Evolutionary conservation across 2,888 invertebrate species (phyloP).

Genomic region (Allacma fusca): DNA sequence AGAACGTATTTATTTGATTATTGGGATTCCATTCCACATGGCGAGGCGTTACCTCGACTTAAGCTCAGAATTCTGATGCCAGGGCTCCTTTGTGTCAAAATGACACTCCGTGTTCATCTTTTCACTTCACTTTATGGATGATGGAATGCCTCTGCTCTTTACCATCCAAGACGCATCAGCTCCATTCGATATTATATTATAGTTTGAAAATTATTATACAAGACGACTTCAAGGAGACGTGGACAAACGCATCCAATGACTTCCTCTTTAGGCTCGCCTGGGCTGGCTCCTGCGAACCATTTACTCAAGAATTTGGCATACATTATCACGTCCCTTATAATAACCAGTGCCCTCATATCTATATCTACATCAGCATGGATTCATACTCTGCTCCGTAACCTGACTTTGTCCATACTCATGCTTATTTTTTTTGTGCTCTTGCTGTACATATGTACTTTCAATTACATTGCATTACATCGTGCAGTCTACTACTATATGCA

Average conservation of each 20-base stretch:
- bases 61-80: slow-evolving; percentile 36
- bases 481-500: too few relatives aligned
- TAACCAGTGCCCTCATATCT: background rate
- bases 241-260: background rate
- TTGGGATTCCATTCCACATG: slow-evolving; percentile 49
- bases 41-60: slow-evolving; percentile 41
- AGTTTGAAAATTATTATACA: slow-evolving; percentile 28
- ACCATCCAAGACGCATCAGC: slow-evolving; percentile 30
- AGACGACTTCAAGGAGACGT: background rate
- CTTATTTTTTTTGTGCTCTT: too few relatives aligned
- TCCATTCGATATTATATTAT: slow-evolving; percentile 25
- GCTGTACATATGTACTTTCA: too few relatives aligned
- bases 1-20: slow-evolving; percentile 45
- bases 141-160: slow-evolving; percentile 38
- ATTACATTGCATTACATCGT: too few relatives aligned
- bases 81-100: slow-evolving; percentile 37
- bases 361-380: background rate
- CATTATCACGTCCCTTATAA: background rate
- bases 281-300: background rate
- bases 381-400: too few relatives aligned
- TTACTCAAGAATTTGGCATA: background rate
- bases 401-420: too few relatives aligned
- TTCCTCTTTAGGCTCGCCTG: background rate
- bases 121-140: slow-evolving; percentile 40
- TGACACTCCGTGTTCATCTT: slow-evolving; percentile 41